These are phyloP conservation scores for Lampris megalopsis DNA, from an alignment of 2,113 vertebrate species.

Conservation along the genomic window DNA sequence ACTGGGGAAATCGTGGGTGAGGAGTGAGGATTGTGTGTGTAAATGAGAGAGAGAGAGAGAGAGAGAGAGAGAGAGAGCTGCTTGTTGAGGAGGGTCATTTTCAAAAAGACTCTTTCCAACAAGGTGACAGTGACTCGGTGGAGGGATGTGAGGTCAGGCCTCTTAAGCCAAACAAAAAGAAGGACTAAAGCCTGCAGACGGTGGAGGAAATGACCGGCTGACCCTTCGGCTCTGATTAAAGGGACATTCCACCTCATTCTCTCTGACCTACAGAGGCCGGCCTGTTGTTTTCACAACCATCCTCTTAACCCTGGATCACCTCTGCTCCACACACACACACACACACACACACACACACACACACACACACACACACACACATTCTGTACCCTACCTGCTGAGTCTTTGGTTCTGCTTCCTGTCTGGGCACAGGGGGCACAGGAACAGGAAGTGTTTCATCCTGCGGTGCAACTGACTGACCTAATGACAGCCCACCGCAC, in stretches of 20 bases:
- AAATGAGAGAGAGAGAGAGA: too few relatives aligned
- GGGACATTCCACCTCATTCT: slow-evolving; percentile 39
- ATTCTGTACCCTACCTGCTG: background rate
- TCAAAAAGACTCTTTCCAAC: too few relatives aligned
- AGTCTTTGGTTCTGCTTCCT: background rate
- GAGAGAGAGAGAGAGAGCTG: background rate
- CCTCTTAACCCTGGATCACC: slow-evolving; percentile 11
- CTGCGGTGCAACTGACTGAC: slow-evolving; percentile 59
- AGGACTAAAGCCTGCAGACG: too few relatives aligned
- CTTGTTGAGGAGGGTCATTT: background rate
- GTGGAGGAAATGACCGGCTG: background rate
- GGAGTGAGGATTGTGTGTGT: too few relatives aligned
- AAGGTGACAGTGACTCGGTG: too few relatives aligned
- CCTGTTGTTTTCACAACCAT: background rate
- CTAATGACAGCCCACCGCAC: slow-evolving; percentile 54
- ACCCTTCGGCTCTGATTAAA: slow-evolving; percentile 53
- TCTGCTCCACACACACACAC: slow-evolving; percentile 5
- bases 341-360: slow-evolving; percentile 15
- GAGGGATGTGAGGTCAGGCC: too few relatives aligned
- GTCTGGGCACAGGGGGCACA: slow-evolving; percentile 32
- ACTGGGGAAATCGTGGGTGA: too few relatives aligned
- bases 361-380: slow-evolving; percentile 27
- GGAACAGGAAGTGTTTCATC: slow-evolving; percentile 26
- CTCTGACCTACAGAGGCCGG: slow-evolving; percentile 25
- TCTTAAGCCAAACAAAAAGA: too few relatives aligned